Evolutionary conservation across 2,888 invertebrate genomes (phyloP).

Genomic region (Cremastinae sp.): DNA sequence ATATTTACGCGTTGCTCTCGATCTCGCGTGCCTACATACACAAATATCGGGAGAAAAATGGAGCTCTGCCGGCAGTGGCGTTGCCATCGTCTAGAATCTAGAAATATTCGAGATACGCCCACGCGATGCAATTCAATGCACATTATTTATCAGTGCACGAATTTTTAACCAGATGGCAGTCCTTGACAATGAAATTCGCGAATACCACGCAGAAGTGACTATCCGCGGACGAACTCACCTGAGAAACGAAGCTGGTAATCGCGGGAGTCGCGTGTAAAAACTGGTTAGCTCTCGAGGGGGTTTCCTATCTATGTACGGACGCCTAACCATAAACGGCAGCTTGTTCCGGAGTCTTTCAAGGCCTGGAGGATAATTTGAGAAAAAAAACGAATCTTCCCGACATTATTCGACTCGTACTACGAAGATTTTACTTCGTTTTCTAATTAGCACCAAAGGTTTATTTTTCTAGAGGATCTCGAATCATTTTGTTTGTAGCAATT

Average conservation of each 20-base stretch:
- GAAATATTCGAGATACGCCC: neutral
- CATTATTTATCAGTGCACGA: too few species aligned
- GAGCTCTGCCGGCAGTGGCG: constrained; percentile 18
- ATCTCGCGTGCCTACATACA: constrained; percentile 16
- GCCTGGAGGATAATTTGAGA: constrained; percentile 29
- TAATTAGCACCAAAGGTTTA: too few species aligned
- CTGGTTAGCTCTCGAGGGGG: constrained; percentile 51
- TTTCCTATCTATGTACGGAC: constrained; percentile 49
- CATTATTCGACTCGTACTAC: constrained; percentile 43
- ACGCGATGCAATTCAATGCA: too few species aligned
- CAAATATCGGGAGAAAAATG: constrained; percentile 19
- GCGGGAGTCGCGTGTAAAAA: constrained; percentile 36
- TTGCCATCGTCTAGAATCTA: constrained; percentile 14
- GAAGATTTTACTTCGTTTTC: too few species aligned
- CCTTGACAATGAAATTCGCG: too few species aligned
- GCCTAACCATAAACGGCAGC: constrained; percentile 60
- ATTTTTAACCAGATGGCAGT: too few species aligned
- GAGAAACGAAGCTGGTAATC: constrained; percentile 22
- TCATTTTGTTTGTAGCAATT: neutral
- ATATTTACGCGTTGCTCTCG: constrained; percentile 1
- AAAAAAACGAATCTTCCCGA: constrained; percentile 41
- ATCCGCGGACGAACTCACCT: neutral
- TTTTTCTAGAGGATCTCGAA: neutral
- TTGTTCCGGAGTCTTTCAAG: constrained; percentile 55
- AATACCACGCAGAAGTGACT: neutral